phyloP scores from a whole-genome alignment of 2,888 invertebrate genomes.

The Ommatoiulus sabulosus region DNA sequence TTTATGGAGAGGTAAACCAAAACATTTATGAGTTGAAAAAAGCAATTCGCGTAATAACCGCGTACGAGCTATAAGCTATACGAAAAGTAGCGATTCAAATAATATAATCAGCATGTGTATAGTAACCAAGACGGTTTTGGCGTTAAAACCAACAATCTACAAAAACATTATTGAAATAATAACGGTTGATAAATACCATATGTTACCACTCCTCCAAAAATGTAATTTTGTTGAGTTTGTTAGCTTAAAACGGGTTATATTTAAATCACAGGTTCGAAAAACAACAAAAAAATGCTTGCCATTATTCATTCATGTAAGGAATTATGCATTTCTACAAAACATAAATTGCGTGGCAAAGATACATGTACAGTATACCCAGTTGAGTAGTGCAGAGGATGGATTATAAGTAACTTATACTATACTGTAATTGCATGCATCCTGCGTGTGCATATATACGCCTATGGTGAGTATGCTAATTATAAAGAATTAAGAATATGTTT shows the following conservation, averaged over 20 bases:
- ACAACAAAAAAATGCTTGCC: background rate
- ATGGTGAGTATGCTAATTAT: no score
- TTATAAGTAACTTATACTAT: no score
- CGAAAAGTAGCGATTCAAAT: constrained; percentile 32
- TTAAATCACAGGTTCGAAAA: background rate
- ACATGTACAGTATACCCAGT: no score
- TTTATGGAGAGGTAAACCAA: constrained; percentile 47
- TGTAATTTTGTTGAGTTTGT: background rate
- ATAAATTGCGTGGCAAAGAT: no score
- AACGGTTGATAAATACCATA: background rate
- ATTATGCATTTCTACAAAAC: background rate
- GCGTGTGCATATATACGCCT: background rate
- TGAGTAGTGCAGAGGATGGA: background rate
- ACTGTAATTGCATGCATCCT: background rate
- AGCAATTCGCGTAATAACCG: constrained; percentile 6
- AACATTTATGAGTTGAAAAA: constrained; percentile 42
- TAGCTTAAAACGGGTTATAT: background rate
- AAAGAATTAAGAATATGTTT: constrained; percentile 4
- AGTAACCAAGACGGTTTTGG: background rate
- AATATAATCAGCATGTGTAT: background rate
- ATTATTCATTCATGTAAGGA: constrained; percentile 4
- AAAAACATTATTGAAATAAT: constrained; percentile 8
- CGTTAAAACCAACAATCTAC: background rate
- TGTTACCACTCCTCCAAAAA: background rate
- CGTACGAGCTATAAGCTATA: background rate